Conservation (phyloP, 2,888 invertebrate genomes). For the Gerris lacustris region DNA sequence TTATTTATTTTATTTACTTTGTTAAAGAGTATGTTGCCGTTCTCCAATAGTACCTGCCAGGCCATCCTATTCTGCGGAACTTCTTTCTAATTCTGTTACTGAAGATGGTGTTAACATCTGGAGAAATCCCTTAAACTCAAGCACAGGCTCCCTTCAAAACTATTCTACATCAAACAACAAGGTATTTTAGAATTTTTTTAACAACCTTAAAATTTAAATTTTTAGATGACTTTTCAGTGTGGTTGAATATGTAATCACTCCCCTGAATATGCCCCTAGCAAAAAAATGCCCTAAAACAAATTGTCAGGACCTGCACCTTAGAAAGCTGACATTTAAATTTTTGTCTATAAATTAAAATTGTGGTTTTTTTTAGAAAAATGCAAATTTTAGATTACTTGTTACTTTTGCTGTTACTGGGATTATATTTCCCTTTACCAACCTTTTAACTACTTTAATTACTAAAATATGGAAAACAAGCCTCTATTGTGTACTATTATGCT, state of each 20-base stretch:
- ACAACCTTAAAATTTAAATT: neutral
- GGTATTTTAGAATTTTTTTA: neutral
- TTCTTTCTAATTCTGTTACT: slow-evolving; percentile 36
- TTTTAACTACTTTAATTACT: too few species aligned
- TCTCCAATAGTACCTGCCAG: slow-evolving; percentile 70
- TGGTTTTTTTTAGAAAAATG: too few species aligned
- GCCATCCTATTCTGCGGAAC: slow-evolving; percentile 54
- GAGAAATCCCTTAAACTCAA: slow-evolving; percentile 49
- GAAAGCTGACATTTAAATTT: too few species aligned
- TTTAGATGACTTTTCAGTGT: neutral
- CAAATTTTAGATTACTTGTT: too few species aligned
- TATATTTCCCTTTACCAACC: too few species aligned
- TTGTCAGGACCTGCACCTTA: too few species aligned
- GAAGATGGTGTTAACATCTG: slow-evolving; percentile 48
- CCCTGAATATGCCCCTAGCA: too few species aligned
- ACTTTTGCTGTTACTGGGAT: too few species aligned
- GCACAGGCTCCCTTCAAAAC: slow-evolving; percentile 29
- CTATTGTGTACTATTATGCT: too few species aligned
- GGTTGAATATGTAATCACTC: neutral
- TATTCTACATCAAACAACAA: slow-evolving; percentile 9
- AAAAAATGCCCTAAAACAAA: too few species aligned
- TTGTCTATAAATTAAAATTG: too few species aligned
- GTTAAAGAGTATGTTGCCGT: slow-evolving; percentile 58
- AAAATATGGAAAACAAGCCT: too few species aligned
- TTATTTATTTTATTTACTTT: slow-evolving; percentile 1